Conservation (phyloP, 2,797 vertebrate genomes). For the Neosilurus mollespiculum region DNA sequence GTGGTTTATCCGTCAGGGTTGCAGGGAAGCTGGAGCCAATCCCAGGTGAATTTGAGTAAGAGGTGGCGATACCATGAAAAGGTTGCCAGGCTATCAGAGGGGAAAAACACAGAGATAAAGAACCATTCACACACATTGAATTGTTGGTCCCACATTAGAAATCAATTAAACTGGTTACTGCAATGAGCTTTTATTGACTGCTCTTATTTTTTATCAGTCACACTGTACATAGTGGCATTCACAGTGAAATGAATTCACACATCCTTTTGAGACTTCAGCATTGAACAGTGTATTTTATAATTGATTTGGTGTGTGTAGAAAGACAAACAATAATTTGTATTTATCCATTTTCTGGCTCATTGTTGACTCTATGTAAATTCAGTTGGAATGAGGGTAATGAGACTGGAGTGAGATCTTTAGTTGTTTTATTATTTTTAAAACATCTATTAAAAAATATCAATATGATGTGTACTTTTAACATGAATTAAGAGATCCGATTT, state of each 20-base stretch:
- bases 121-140: too few relatives aligned
- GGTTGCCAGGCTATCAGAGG: too few relatives aligned
- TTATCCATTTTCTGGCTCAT: background rate
- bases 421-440: too few relatives aligned
- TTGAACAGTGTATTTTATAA: background rate
- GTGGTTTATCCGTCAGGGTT: too few relatives aligned
- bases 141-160: too few relatives aligned
- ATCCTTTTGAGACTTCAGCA: background rate
- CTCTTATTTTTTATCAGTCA: background rate
- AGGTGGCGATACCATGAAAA: too few relatives aligned
- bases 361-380: background rate
- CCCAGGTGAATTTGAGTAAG: too few relatives aligned
- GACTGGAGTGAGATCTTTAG: background rate
- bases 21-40: too few relatives aligned
- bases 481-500: background rate
- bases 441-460: background rate
- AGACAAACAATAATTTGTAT: background rate
- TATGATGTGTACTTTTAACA: background rate
- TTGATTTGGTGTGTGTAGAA: background rate
- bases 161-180: background rate
- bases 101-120: too few relatives aligned
- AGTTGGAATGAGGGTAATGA: background rate
- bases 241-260: background rate
- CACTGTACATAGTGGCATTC: background rate
- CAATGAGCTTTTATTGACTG: constrained; percentile 3